Conservation (phyloP, 2,113 vertebrate genomes). For the Cynoglossus semilaevis region DNA sequence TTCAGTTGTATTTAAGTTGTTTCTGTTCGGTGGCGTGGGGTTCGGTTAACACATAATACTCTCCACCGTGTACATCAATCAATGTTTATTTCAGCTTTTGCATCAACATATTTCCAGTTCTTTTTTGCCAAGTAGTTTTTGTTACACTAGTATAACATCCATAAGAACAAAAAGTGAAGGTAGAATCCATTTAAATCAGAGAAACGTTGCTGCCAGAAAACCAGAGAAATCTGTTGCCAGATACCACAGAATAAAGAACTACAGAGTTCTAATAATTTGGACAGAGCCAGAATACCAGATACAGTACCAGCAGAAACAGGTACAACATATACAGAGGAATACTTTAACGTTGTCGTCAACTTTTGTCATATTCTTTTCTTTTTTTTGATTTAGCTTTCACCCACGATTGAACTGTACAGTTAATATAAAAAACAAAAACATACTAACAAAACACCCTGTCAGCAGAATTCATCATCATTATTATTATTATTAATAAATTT, state of each 20-base stretch:
- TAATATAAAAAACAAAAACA: constrained; percentile 80
- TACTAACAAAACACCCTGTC: constrained; percentile 81
- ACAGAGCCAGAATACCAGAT: constrained; percentile 75
- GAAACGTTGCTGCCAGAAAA: constrained; percentile 74
- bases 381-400: constrained; percentile 61
- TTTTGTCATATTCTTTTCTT: too few relatives aligned
- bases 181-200: constrained; percentile 78
- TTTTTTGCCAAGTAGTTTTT: constrained; percentile 74
- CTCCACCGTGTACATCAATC: constrained; percentile 76
- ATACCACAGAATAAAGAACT: constrained; percentile 71
- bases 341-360: constrained; percentile 53
- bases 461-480: constrained; percentile 57
- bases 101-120: constrained; percentile 78
- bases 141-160: constrained; percentile 80
- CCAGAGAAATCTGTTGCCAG: constrained; percentile 59
- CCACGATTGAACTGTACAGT: constrained; percentile 73
- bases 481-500: constrained; percentile 37
- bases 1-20: too few relatives aligned
- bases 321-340: constrained; percentile 79
- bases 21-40: too few relatives aligned
- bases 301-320: constrained; percentile 80
- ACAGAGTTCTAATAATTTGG: constrained; percentile 72
- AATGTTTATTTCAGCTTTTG: constrained; percentile 82
- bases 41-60: not conserved
- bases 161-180: constrained; percentile 79